phyloP scores from a whole-genome alignment of 2,888 invertebrate genomes.

The Eulithis testata region DNA sequence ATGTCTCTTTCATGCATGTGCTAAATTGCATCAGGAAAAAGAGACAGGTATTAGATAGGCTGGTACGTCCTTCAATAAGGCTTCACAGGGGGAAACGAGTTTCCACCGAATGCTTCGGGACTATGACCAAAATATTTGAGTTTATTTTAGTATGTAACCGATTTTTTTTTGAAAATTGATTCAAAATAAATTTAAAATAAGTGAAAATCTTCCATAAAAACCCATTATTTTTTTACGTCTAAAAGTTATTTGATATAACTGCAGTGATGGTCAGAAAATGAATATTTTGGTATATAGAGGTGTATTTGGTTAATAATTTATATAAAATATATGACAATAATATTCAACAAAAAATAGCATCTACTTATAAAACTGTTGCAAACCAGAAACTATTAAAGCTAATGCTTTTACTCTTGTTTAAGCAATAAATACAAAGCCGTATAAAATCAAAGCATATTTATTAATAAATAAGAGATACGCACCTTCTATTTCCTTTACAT shows the following conservation, averaged over 20 bases:
- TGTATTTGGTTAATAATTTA: too few species aligned
- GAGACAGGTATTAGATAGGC: constrained; percentile 72
- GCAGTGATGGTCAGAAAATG: neutral
- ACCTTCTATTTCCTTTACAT: too few species aligned
- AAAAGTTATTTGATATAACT: neutral
- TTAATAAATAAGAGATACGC: too few species aligned
- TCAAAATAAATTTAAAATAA: neutral
- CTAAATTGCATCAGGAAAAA: constrained; percentile 52
- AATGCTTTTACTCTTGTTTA: too few species aligned
- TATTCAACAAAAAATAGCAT: too few species aligned
- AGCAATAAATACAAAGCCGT: too few species aligned
- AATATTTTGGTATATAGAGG: too few species aligned
- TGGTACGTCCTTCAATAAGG: constrained; percentile 72
- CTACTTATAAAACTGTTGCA: too few species aligned
- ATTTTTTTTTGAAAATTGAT: neutral
- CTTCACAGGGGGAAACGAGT: constrained; percentile 76
- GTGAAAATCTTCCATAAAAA: neutral
- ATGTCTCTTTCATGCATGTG: constrained; percentile 55
- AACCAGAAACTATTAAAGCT: too few species aligned
- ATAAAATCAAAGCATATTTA: too few species aligned
- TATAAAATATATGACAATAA: too few species aligned
- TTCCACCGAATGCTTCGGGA: constrained; percentile 78
- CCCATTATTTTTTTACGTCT: neutral
- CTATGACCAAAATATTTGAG: constrained; percentile 40
- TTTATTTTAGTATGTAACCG: constrained; percentile 31